These are phyloP conservation scores for Cladorhizidae sp. DNA, from an alignment of 37 sponge, comb jelly and placozoan species.

Conservation along the genomic window DNA sequence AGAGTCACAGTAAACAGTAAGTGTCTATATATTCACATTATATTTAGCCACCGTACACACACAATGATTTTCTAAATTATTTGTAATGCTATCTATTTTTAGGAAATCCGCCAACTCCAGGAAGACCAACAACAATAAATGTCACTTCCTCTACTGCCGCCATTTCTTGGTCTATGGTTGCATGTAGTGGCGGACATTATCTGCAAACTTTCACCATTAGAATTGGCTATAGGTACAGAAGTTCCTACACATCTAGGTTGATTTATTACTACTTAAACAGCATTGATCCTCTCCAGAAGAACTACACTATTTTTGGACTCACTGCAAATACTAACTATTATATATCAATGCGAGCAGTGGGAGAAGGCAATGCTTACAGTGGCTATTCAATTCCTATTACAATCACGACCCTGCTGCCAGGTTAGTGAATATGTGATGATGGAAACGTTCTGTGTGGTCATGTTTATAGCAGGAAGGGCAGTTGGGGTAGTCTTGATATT, in stretches of 20 bases:
- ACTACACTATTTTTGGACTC: conserved; percentile 20
- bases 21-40: too few relatives aligned
- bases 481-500: too few relatives aligned
- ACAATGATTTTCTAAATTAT: too few relatives aligned
- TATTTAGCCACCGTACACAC: too few relatives aligned
- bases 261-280: neutral
- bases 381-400: neutral
- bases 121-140: neutral
- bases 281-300: neutral
- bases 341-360: conserved; percentile 14
- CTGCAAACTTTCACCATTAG: neutral
- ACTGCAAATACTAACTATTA: conserved; percentile 7
- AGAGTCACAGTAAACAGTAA: conserved; percentile 23
- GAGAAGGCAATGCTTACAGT: neutral
- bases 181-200: conserved; percentile 26
- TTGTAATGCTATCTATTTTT: too few relatives aligned
- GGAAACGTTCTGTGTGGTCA: too few relatives aligned
- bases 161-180: conserved; percentile 9
- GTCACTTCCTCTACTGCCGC: neutral
- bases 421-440: too few relatives aligned
- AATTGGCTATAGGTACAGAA: neutral
- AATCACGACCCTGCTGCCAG: conserved; percentile 22
- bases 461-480: too few relatives aligned
- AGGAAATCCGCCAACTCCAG: conserved; percentile 12
- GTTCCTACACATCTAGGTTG: neutral